These are phyloP conservation scores for Felis catus DNA, from an alignment of 2,113 vertebrate species.

Conservation along the genomic window F.catus_Fca126_mat1.0 CM031421.1:58756501-58757000, in stretches of 20 bases:
- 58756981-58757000: background rate
- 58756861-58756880: background rate
- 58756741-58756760: background rate
- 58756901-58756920: background rate
- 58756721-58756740: background rate
- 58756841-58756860: background rate
- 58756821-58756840: background rate
- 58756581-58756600: background rate
- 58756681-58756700: background rate
- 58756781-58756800: background rate
- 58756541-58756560: background rate
- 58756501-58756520: background rate
- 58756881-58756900: constrained; percentile 11
- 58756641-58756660: background rate
- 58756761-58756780: background rate
- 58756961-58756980: background rate
- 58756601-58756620: background rate
- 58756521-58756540: background rate
- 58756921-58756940: background rate
- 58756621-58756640: background rate
- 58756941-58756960: constrained; percentile 9
- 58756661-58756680: background rate
- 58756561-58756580: background rate
- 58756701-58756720: too few species aligned
- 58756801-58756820: constrained; percentile 33